Evolutionary conservation across 2,113 vertebrate genomes (phyloP).

Genomic region (Passer montanus): DNA sequence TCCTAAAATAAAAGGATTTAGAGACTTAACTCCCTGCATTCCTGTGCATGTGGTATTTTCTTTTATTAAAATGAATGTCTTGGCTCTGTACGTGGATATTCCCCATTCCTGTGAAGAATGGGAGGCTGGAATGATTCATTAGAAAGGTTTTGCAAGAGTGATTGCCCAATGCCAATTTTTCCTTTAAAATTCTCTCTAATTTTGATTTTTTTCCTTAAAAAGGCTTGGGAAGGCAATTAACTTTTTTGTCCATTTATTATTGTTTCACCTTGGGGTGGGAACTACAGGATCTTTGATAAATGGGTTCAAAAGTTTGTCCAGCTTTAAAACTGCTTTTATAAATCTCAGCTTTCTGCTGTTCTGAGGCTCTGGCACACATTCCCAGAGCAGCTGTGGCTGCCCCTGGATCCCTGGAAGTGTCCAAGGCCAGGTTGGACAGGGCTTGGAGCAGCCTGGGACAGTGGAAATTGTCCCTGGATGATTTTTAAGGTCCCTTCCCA

Average conservation of each 20-base stretch:
- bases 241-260: background rate
- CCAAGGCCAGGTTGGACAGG: fast-evolving
- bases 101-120: background rate
- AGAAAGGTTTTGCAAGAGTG: background rate
- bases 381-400: background rate
- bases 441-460: background rate
- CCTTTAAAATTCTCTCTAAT: background rate
- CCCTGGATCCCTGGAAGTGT: background rate
- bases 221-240: background rate
- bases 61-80: background rate
- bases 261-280: conserved; percentile 10
- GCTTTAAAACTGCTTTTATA: background rate
- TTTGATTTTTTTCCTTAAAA: background rate
- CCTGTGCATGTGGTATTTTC: background rate
- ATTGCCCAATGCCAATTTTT: background rate
- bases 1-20: background rate
- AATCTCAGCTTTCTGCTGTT: background rate
- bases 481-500: background rate
- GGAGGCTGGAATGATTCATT: background rate
- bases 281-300: background rate
- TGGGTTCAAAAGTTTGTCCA: background rate
- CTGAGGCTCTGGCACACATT: background rate
- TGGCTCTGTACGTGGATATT: background rate
- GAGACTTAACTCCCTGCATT: background rate
- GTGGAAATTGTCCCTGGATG: background rate